A percentile compares a stretch with the other conserved stretches of the same genome.
phyloP scores from a whole-genome alignment of 2,888 invertebrate genomes.

The Ophraella communa region DNA sequence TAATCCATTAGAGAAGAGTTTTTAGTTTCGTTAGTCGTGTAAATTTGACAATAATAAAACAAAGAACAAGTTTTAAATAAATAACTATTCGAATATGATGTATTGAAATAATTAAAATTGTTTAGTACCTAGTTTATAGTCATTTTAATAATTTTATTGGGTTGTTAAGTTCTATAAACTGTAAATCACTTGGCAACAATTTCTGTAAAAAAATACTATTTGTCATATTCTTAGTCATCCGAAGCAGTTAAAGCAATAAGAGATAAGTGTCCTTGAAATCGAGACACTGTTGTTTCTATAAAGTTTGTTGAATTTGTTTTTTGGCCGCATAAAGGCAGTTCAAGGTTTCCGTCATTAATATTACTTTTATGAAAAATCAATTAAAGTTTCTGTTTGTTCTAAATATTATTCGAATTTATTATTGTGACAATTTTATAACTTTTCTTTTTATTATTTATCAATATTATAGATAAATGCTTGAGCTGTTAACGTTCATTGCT shows the following conservation, averaged over 20 bases:
- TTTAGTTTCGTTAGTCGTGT: too few relatives aligned
- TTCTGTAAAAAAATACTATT: slow-evolving; percentile 15
- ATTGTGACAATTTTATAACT: too few relatives aligned
- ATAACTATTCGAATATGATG: not conserved
- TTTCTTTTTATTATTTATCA: too few relatives aligned
- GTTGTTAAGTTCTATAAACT: slow-evolving; percentile 6
- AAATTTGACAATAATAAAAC: too few relatives aligned
- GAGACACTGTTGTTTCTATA: slow-evolving; percentile 7
- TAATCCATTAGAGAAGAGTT: too few relatives aligned
- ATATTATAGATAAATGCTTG: not conserved
- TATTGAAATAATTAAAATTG: not conserved
- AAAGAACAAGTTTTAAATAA: not conserved
- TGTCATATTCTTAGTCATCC: slow-evolving; percentile 19
- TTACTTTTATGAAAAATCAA: not conserved
- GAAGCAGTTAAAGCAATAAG: slow-evolving; percentile 13
- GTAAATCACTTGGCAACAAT: slow-evolving; percentile 17
- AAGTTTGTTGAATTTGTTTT: slow-evolving; percentile 4
- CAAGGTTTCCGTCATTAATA: not conserved
- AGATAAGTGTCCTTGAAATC: slow-evolving; percentile 13
- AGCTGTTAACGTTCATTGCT: not conserved
- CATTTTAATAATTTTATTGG: slow-evolving; percentile 14
- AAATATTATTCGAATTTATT: not conserved
- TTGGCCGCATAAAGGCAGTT: not conserved
- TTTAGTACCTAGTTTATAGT: not conserved
- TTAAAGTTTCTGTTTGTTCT: not conserved